These are phyloP conservation scores for Cylindroiulus punctatus DNA, from an alignment of 2,888 invertebrate genomes.

Conservation along the genomic window DNA sequence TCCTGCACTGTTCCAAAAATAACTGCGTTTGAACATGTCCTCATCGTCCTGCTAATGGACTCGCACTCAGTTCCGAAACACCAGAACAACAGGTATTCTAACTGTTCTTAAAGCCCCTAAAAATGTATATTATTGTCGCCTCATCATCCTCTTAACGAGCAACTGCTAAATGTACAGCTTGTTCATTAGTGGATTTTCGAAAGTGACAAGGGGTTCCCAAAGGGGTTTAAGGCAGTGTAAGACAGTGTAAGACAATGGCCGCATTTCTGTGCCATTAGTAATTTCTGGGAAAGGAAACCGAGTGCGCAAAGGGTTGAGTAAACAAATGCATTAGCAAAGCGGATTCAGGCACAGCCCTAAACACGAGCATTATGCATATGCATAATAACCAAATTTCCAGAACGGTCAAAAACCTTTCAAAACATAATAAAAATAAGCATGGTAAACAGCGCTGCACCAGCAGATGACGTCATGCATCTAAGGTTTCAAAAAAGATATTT, in stretches of 20 bases:
- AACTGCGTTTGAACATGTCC: no score
- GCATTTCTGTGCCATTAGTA: slow-evolving; percentile 2
- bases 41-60: no score
- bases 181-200: no score
- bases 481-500: neutral
- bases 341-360: neutral
- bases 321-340: neutral
- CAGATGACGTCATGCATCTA: neutral
- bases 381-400: neutral
- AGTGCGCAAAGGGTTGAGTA: neutral
- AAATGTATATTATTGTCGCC: neutral
- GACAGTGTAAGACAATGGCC: neutral
- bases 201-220: no score
- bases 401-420: neutral
- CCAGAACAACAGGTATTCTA: neutral
- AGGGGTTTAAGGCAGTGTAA: neutral
- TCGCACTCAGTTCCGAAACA: no score
- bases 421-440: no score
- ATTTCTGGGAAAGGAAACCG: neutral
- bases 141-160: no score
- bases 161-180: no score
- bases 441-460: neutral
- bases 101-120: neutral
- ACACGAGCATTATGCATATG: neutral
- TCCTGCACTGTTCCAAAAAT: no score